Conservation (phyloP, 2,113 vertebrate species). For the Oreochromis tanganicae region DNA sequence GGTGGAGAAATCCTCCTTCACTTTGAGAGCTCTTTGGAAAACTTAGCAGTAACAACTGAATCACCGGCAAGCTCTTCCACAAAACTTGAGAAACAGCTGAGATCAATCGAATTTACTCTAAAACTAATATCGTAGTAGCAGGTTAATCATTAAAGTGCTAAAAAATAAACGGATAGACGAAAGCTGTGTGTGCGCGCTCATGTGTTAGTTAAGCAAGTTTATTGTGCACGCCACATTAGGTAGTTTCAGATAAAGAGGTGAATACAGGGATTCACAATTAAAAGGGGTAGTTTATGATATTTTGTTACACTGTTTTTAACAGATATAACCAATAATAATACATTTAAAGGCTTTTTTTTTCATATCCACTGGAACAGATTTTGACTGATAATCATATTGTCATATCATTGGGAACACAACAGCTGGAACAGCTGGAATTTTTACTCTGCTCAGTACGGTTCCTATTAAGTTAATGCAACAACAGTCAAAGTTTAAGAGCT, state of each 20-base stretch:
- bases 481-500: not conserved
- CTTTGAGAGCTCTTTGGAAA: not conserved
- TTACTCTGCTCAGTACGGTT: not conserved
- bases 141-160: not conserved
- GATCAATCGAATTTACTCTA: not conserved
- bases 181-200: not conserved
- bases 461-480: not conserved
- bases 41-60: not conserved
- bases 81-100: not conserved
- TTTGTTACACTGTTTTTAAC: not conserved
- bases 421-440: not conserved
- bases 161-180: not conserved
- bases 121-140: not conserved
- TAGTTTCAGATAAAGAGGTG: not conserved
- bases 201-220: not conserved
- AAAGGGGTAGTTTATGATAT: not conserved
- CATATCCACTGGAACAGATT: not conserved
- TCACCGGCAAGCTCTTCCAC: not conserved
- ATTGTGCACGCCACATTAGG: not conserved
- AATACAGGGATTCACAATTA: not conserved
- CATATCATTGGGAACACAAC: not conserved
- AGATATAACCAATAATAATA: not conserved
- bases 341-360: not conserved
- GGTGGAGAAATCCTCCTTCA: not conserved
- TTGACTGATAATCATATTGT: not conserved